Base-by-base conservation (phyloP, 2,888 invertebrate species). In the Catocala nupta region DNA sequence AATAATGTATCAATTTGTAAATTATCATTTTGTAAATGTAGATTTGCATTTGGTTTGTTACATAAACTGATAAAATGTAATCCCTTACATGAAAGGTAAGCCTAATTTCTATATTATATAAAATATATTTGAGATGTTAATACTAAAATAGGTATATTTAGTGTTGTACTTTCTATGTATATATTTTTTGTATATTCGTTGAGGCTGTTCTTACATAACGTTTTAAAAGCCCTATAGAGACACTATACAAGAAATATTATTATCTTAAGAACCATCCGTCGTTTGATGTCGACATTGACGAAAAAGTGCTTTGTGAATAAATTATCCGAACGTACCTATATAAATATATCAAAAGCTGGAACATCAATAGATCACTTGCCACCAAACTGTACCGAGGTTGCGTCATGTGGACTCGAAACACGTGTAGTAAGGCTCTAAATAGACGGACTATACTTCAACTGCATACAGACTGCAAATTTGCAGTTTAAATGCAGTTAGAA, bases 111-210 rank as follows among this genome's bases (percentile, higher is more conserved):
- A 39, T n/a, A 48, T 10, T 44, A 13, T 7, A 52, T 52, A 39
- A 7, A 42, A 63, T 59, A 36, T 45, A 50, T 66, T 61, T 55
- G 47, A 65, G 64, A 72, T 75, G 75, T 75, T 75, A 70, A 63
- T 73, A 70, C 51, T 55, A 63, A 56, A 65, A 59, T 67, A 75
- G 59, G 44, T 73, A 65, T 16, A 63, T 53, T 66, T 71, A 73
- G 69, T 69, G 64, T 68, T 76, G 64, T 73, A 76, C 55, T 48
- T 66, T 65, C 52, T 61, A 34, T 68, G 65, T 74, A 65, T 50
- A 70, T 65, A 71, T 66, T 60, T 58, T 52, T 68, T 66, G 55
- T 65, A 59, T 63, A 53, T 59, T 61, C 57, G 50, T 70, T 58
- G 25, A 36, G 62, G 53, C 60, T 69, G 70, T 50, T 69, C 68